Evolutionary conservation across 2,113 vertebrate genomes (phyloP).

Genomic region (Scytalopus superciliaris): DNA sequence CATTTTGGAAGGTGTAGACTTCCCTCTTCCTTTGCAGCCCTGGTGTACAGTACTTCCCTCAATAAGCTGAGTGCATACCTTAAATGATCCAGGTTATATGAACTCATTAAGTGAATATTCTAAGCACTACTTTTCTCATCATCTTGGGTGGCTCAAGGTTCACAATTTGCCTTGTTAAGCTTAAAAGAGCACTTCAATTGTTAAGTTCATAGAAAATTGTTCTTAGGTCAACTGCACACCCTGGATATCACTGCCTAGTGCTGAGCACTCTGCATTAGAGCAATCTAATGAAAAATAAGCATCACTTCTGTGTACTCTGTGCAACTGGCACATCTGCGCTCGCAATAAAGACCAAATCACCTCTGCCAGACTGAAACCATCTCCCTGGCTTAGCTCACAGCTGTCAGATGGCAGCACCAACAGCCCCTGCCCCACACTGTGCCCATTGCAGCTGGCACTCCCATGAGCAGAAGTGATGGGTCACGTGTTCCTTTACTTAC

Average conservation of each 20-base stretch:
- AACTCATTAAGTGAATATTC: not conserved
- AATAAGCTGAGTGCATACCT: not conserved
- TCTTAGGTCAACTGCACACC: not conserved
- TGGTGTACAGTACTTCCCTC: not conserved
- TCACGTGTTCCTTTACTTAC: rapidly evolving
- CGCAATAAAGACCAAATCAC: not conserved
- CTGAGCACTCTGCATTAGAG: not conserved
- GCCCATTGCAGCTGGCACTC: not conserved
- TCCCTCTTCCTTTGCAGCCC: not conserved
- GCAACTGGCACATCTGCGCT: not conserved
- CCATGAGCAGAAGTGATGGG: not conserved
- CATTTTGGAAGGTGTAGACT: not conserved
- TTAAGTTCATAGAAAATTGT: not conserved
- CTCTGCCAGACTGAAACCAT: not conserved
- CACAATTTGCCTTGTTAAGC: not conserved
- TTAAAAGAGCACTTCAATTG: not conserved
- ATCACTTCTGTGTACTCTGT: not conserved
- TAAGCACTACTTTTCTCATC: not conserved
- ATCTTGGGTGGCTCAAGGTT: not conserved
- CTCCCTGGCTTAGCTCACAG: not conserved
- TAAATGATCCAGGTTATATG: not conserved
- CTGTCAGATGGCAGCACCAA: not conserved
- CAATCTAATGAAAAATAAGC: not conserved
- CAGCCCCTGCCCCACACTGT: not conserved
- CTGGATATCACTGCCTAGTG: not conserved